Percentiles rank a stretch among this genome's conserved stretches.
phyloP scores from a whole-genome alignment of 2,888 invertebrate genomes.

The Chymomyza fuscimana region DNA sequence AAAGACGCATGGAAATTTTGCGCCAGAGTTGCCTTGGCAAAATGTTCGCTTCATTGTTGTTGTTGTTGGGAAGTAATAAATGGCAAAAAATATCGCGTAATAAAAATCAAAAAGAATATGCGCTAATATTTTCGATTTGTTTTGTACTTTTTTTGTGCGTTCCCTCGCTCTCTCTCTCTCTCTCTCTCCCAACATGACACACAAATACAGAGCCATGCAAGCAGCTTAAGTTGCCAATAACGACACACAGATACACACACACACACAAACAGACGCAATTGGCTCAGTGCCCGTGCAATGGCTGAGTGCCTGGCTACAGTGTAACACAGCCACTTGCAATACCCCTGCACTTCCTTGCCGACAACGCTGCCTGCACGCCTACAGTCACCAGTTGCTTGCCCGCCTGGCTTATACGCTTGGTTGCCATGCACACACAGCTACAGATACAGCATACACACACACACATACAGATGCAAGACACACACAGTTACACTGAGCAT shows the following conservation, averaged over 20 bases:
- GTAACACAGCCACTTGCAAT: constrained; percentile 20
- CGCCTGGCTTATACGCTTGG: constrained; percentile 60
- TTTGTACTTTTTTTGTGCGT: constrained; percentile 16
- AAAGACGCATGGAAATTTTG: not conserved
- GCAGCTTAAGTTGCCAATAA: constrained; percentile 61
- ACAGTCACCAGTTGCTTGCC: not conserved
- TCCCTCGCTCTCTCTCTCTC: not conserved
- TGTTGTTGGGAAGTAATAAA: constrained; percentile 6
- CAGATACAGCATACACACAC: constrained; percentile 10
- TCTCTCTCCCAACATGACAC: not conserved
- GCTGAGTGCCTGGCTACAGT: constrained; percentile 62
- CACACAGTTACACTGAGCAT: constrained; percentile 18
- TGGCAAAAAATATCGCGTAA: constrained; percentile 40
- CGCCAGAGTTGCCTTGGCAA: constrained; percentile 9
- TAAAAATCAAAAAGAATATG: constrained; percentile 66
- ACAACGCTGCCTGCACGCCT: not conserved
- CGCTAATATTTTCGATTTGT: constrained; percentile 68
- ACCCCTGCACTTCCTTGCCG: not conserved
- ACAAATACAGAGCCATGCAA: constrained; percentile 4
- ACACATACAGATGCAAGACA: not conserved
- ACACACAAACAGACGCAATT: constrained; percentile 39
- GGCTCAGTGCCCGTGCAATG: constrained; percentile 55
- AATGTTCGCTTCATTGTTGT: not conserved
- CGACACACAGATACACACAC: constrained; percentile 33
- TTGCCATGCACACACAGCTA: constrained; percentile 40